These are phyloP conservation scores for Sigmodon hispidus DNA, from an alignment of 2,113 vertebrate genomes.

Conservation along the genomic window DNA sequence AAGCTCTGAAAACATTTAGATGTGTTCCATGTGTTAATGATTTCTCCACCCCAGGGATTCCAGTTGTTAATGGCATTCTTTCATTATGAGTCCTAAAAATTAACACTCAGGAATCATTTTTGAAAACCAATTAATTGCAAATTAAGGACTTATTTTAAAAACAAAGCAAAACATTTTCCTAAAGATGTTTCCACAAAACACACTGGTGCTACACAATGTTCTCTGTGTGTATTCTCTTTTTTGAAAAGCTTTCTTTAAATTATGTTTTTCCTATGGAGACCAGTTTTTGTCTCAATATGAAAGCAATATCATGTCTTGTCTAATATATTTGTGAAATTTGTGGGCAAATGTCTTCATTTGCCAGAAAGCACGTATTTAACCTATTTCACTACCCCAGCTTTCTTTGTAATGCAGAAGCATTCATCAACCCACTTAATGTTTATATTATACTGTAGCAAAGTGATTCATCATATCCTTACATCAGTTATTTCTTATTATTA, in stretches of 20 bases:
- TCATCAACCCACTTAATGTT: slow-evolving; percentile 83
- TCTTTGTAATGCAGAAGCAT: slow-evolving; percentile 78
- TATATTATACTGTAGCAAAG: slow-evolving; percentile 81
- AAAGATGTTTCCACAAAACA: not conserved
- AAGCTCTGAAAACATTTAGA: not conserved
- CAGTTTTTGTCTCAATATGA: slow-evolving; percentile 56
- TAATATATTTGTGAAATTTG: slow-evolving; percentile 36
- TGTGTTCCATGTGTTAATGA: slow-evolving; percentile 39
- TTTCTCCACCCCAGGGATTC: slow-evolving; percentile 53
- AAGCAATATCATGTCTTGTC: slow-evolving; percentile 26
- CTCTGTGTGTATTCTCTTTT: not conserved
- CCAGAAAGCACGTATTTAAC: slow-evolving; percentile 75
- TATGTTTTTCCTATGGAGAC: not conserved
- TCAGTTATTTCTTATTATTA: slow-evolving; percentile 84
- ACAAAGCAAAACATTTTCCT: not conserved
- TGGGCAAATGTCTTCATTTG: slow-evolving; percentile 55
- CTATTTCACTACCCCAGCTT: slow-evolving; percentile 70
- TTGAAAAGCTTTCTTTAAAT: slow-evolving; percentile 33
- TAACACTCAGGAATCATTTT: slow-evolving; percentile 44
- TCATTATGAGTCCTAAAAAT: slow-evolving; percentile 46
- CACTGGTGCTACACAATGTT: not conserved
- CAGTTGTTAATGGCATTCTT: not conserved
- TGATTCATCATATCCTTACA: slow-evolving; percentile 83
- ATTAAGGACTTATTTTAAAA: not conserved
- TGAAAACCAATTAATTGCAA: slow-evolving; percentile 41